These are phyloP conservation scores for Dreissena polymorpha DNA, from an alignment of 1,140 invertebrate species.

Conservation along the genomic window DNA sequence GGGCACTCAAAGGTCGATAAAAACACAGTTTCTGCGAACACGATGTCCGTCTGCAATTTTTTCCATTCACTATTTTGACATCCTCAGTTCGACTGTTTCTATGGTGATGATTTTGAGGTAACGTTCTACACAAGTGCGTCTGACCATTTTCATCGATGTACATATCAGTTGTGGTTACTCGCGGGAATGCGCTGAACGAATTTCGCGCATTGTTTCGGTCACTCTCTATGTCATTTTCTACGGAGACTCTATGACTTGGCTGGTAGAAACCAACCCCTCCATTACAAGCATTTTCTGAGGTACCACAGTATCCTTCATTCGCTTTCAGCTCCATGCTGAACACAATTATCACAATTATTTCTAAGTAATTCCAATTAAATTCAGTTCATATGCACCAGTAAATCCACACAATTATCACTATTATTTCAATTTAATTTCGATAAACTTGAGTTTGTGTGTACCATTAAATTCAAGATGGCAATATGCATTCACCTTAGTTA, in stretches of 20 bases:
- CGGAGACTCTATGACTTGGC: conserved; percentile 33
- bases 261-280: conserved; percentile 28
- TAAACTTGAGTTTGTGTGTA: too few relatives aligned
- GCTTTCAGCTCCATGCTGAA: too few relatives aligned
- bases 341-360: too few relatives aligned
- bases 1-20: conserved; percentile 4
- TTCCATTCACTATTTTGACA: neutral
- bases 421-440: too few relatives aligned
- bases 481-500: too few relatives aligned
- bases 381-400: too few relatives aligned
- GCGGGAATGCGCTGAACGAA: neutral
- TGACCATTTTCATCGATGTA: conserved; percentile 2
- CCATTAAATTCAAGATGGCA: too few relatives aligned
- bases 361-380: too few relatives aligned
- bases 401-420: too few relatives aligned
- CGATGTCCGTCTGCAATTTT: neutral
- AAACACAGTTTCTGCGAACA: neutral
- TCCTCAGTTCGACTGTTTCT: too few relatives aligned
- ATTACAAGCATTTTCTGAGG: conserved; percentile 26
- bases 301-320: neutral
- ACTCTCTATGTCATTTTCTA: neutral
- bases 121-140: neutral
- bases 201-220: too few relatives aligned
- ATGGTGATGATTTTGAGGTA: too few relatives aligned
- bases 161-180: neutral